phyloP scores from a whole-genome alignment of 2,888 invertebrate species.

The Slavum lentiscoides region DNA sequence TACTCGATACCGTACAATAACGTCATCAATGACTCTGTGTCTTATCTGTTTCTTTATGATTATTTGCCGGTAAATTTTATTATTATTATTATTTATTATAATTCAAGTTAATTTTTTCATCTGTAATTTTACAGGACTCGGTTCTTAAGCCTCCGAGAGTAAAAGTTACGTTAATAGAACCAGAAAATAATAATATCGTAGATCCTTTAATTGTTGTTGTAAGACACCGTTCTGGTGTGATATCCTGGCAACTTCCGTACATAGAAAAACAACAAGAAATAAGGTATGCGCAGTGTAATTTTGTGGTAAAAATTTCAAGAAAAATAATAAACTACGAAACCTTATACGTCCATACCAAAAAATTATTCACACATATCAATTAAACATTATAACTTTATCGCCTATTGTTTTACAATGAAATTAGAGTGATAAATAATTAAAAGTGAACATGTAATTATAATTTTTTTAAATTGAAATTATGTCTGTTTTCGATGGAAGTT shows the following conservation, averaged over 20 bases:
- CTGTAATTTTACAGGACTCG: slow-evolving; percentile 2
- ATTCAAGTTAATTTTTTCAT: neutral
- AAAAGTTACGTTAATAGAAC: slow-evolving; percentile 13
- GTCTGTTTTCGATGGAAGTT: too few species aligned
- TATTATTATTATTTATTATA: neutral
- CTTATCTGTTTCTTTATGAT: slow-evolving; percentile 64
- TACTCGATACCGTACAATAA: slow-evolving; percentile 59
- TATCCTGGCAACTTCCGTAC: slow-evolving; percentile 80
- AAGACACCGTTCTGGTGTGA: slow-evolving; percentile 72
- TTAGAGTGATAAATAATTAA: too few species aligned
- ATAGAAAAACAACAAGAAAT: slow-evolving; percentile 60
- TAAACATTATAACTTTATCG: too few species aligned
- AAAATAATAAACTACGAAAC: neutral
- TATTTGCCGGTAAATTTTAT: slow-evolving; percentile 58
- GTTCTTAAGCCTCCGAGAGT: slow-evolving; percentile 19
- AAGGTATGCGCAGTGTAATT: slow-evolving; percentile 54
- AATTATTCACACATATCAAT: too few species aligned
- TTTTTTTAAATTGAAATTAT: too few species aligned
- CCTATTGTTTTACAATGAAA: too few species aligned
- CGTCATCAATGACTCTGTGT: slow-evolving; percentile 61
- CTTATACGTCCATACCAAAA: neutral
- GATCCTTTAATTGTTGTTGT: slow-evolving; percentile 75
- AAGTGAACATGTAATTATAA: too few species aligned
- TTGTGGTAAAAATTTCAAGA: neutral
- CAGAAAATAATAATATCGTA: slow-evolving; percentile 57